phyloP scores from a whole-genome alignment of 2,113 vertebrate genomes.

The Aptenodytes forsteri region DNA sequence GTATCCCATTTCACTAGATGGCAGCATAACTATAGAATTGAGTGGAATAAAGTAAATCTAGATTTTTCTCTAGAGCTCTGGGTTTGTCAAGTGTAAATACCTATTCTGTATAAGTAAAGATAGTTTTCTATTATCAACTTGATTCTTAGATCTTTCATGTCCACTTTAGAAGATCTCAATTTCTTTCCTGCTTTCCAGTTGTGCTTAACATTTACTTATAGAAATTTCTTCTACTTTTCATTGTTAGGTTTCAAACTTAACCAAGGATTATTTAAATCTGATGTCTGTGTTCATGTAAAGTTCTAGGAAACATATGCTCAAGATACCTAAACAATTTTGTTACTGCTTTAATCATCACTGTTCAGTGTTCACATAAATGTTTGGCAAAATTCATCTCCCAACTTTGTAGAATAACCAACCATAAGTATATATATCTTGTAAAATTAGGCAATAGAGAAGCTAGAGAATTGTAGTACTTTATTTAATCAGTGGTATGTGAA shows the following conservation, averaged over 20 bases:
- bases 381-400: background rate
- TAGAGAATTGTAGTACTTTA: background rate
- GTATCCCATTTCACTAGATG: background rate
- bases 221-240: background rate
- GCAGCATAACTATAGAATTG: slow-evolving; percentile 7
- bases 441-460: background rate
- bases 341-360: background rate
- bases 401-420: background rate
- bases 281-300: background rate
- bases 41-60: background rate
- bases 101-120: background rate
- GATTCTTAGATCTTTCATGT: background rate
- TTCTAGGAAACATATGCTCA: background rate
- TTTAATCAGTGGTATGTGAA: background rate
- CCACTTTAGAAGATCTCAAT: background rate
- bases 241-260: background rate
- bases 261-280: background rate
- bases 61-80: background rate
- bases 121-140: background rate
- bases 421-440: background rate
- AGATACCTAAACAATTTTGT: background rate
- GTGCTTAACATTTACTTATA: background rate
- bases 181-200: background rate
- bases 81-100: background rate
- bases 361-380: background rate